Percentiles rank a stretch among this genome's conserved stretches.
Evolutionary conservation across 2,888 invertebrate genomes (phyloP).

Genomic region (Eretmocerus hayati): DNA sequence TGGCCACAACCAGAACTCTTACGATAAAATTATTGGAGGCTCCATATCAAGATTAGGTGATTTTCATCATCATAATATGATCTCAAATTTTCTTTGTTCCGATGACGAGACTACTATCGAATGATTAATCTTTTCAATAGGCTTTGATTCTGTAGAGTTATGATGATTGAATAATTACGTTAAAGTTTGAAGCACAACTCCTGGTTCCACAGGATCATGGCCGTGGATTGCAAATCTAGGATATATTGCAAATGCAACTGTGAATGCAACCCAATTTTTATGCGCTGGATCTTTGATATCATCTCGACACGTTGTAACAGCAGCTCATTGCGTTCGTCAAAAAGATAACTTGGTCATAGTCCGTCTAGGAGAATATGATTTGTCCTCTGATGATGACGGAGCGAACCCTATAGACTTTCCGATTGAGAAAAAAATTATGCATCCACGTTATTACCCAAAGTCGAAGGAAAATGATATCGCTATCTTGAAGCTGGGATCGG

Average conservation of each 20-base stretch:
- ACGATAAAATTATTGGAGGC: too few relatives aligned
- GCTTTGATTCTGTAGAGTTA: too few relatives aligned
- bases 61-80: too few relatives aligned
- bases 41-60: too few relatives aligned
- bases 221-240: conserved; percentile 76
- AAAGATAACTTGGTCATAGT: conserved; percentile 46
- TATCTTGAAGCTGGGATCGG: conserved; percentile 58
- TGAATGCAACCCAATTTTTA: conserved; percentile 36
- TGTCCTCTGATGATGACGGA: conserved; percentile 59
- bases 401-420: conserved; percentile 56
- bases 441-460: conserved; percentile 60
- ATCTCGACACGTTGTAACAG: conserved; percentile 66
- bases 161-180: too few relatives aligned
- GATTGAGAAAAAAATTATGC: conserved; percentile 56
- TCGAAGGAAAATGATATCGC: conserved; percentile 72
- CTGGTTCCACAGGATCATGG: conserved; percentile 72
- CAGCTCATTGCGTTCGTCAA: conserved; percentile 66
- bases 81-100: too few relatives aligned
- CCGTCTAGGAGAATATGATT: conserved; percentile 72
- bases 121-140: too few relatives aligned
- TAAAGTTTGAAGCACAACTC: too few relatives aligned
- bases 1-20: too few relatives aligned
- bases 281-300: conserved; percentile 69
- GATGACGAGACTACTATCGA: too few relatives aligned
- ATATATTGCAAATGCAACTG: conserved; percentile 49